Conservation (phyloP, 2,797 vertebrate genomes). For the Syndactyla subalaris region DNA sequence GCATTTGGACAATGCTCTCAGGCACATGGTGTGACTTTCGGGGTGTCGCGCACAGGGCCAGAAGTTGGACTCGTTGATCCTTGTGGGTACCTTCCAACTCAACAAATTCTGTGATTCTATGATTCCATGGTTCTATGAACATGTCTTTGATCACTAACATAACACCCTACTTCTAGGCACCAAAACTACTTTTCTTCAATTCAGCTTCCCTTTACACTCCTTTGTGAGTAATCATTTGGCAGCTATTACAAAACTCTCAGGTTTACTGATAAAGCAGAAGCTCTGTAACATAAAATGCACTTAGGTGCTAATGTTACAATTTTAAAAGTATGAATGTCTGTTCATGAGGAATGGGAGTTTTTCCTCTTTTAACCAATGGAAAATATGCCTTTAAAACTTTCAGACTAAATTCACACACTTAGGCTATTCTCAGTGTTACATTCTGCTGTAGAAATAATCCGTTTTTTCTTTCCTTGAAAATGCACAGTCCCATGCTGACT, state of each 20-base stretch:
- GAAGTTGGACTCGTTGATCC: neutral
- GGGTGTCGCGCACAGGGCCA: too few species aligned
- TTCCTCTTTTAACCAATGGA: neutral
- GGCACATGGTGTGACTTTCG: neutral
- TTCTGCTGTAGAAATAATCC: neutral
- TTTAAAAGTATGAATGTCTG: neutral
- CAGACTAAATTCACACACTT: neutral
- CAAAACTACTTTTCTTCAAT: neutral
- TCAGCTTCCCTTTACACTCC: neutral
- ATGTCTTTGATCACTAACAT: neutral
- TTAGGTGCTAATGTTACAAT: neutral
- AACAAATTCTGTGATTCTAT: neutral
- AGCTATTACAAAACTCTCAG: neutral
- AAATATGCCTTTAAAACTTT: neutral
- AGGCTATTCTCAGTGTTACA: neutral
- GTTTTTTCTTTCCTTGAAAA: slow-evolving; percentile 39
- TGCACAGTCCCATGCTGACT: neutral
- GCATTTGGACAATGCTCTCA: neutral
- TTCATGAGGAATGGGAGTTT: neutral
- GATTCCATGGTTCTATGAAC: neutral
- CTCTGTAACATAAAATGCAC: neutral
- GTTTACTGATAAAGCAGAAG: neutral
- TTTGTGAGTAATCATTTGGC: neutral
- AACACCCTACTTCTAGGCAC: neutral
- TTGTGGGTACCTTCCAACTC: neutral